Conservation (phyloP, 2,797 vertebrate species). For the Phaenicophaeus curvirostris region DNA sequence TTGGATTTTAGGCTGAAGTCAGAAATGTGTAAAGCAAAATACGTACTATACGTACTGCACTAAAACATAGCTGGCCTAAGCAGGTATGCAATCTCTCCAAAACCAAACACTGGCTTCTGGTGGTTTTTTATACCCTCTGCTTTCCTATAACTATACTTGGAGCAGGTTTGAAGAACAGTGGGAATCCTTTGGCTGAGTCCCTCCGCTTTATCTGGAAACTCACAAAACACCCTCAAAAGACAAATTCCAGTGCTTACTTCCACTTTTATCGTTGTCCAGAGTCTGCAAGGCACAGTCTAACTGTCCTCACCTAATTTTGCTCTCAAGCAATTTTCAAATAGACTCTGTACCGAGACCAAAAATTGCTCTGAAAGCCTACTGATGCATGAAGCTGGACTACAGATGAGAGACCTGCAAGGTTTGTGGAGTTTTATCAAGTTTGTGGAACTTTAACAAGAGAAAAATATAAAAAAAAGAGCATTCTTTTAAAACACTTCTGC, state of each 20-base stretch:
- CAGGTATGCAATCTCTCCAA: not conserved
- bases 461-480: not conserved
- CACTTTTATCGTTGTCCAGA: constrained; percentile 6
- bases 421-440: not conserved
- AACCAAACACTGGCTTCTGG: not conserved
- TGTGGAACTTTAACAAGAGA: not conserved
- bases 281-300: not conserved
- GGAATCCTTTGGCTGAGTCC: not conserved
- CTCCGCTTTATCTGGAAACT: not conserved
- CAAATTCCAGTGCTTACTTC: not conserved
- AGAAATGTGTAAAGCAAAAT: not conserved
- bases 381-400: not conserved
- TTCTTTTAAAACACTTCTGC: not conserved
- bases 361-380: constrained; percentile 4
- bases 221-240: not conserved
- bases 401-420: not conserved
- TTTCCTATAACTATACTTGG: not conserved
- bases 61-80: not conserved
- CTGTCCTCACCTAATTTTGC: not conserved
- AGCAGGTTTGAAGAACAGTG: not conserved
- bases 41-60: not conserved
- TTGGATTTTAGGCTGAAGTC: not conserved
- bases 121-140: not conserved
- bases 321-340: constrained; percentile 31
- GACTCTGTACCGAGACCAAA: not conserved